phyloP scores from a whole-genome alignment of 2,888 invertebrate species.

The Dasysyrphus tricinctus region DNA sequence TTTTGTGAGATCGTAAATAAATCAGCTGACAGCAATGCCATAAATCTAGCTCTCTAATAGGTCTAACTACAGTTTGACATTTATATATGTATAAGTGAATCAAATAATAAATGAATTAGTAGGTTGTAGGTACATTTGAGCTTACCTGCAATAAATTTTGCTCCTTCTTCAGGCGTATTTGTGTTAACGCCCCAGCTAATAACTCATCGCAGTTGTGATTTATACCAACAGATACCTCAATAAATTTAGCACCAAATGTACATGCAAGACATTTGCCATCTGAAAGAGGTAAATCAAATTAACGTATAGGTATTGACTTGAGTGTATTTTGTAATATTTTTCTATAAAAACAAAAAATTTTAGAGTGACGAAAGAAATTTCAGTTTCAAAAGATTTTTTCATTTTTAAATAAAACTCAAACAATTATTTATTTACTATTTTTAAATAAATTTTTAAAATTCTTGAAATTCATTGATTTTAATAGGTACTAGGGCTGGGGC shows the following conservation, averaged over 20 bases:
- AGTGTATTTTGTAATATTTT: neutral
- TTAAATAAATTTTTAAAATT: too few relatives aligned
- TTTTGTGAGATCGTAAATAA: neutral
- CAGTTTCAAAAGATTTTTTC: neutral
- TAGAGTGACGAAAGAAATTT: neutral
- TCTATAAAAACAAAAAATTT: neutral
- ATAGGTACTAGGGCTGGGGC: too few relatives aligned
- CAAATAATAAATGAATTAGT: constrained; percentile 19
- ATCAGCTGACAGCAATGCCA: constrained; percentile 3
- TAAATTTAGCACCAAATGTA: constrained; percentile 95
- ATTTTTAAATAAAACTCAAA: too few relatives aligned
- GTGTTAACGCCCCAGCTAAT: constrained; percentile 95
- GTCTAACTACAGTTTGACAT: constrained; percentile 20
- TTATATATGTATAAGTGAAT: constrained; percentile 10
- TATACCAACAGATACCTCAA: constrained; percentile 97
- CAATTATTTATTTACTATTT: too few relatives aligned
- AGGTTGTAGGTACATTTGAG: neutral
- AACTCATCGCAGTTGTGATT: constrained; percentile 98
- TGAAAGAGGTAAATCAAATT: constrained; percentile 83
- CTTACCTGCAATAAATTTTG: constrained; percentile 84
- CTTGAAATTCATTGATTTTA: too few relatives aligned
- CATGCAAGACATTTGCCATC: constrained; percentile 97
- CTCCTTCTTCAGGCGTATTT: constrained; percentile 92
- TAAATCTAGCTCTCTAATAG: constrained; percentile 15
- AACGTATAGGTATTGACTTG: too few relatives aligned